These are phyloP conservation scores for Epirrita christyi DNA, from an alignment of 2,888 invertebrate species.

Conservation along the genomic window DNA sequence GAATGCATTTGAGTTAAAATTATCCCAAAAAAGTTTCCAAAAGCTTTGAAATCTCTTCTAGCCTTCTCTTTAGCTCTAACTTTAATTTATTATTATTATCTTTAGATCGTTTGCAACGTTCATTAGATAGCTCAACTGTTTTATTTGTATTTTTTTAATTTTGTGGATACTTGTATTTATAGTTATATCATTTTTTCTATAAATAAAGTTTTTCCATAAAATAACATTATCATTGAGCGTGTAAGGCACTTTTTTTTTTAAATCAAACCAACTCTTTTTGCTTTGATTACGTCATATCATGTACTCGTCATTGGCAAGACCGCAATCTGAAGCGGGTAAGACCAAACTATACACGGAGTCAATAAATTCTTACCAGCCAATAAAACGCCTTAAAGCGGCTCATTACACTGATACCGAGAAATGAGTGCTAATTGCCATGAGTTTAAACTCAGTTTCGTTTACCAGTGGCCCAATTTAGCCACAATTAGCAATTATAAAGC, in stretches of 20 bases:
- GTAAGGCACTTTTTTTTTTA: neutral
- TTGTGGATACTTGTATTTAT: too few species aligned
- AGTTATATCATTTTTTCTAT: too few species aligned
- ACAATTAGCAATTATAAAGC: constrained; percentile 59
- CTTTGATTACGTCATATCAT: neutral
- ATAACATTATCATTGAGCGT: too few species aligned
- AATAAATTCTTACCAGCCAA: constrained; percentile 21
- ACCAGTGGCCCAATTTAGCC: constrained; percentile 54
- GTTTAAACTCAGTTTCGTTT: constrained; percentile 41
- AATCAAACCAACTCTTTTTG: neutral
- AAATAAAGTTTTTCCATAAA: too few species aligned
- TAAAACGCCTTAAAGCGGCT: constrained; percentile 16
- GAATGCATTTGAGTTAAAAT: neutral
- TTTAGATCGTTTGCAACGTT: too few species aligned
- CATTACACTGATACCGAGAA: constrained; percentile 20
- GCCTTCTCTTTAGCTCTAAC: too few species aligned
- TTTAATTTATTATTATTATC: too few species aligned
- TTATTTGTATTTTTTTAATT: too few species aligned
- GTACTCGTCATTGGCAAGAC: neutral
- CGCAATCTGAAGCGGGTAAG: neutral
- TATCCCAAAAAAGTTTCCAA: neutral
- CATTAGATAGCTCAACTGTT: too few species aligned
- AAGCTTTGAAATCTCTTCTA: too few species aligned
- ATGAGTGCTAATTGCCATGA: constrained; percentile 36
- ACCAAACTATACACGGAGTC: constrained; percentile 5